Evolutionary conservation across 2,888 invertebrate genomes (phyloP).

Genomic region (Caenorhabditis doughertyi): DNA sequence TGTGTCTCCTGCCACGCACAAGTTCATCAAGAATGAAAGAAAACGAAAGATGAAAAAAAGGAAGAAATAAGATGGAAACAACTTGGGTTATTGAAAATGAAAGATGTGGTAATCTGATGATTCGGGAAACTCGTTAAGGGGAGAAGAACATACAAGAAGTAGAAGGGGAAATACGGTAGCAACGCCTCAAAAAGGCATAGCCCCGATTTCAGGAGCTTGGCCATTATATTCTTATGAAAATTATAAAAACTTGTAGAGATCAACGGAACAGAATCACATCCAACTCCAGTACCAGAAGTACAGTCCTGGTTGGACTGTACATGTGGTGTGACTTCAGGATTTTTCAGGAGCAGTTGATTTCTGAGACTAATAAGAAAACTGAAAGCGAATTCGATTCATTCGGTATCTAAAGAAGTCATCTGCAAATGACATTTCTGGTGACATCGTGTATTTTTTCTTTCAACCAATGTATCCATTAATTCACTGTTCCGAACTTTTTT

Average conservation of each 20-base stretch:
- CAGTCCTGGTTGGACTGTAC: too few relatives aligned
- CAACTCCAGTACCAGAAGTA: too few relatives aligned
- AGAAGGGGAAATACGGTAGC: too few relatives aligned
- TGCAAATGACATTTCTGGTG: slow-evolving; percentile 29
- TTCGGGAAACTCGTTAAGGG: background rate
- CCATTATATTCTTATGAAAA: too few relatives aligned
- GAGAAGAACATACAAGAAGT: background rate
- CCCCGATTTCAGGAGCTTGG: too few relatives aligned
- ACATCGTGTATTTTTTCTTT: background rate
- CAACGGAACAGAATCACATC: too few relatives aligned
- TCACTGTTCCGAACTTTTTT: slow-evolving; percentile 4
- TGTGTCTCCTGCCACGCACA: slow-evolving; percentile 20
- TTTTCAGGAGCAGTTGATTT: too few relatives aligned
- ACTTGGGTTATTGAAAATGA: slow-evolving; percentile 8
- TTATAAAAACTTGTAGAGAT: too few relatives aligned
- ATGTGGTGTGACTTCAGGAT: too few relatives aligned
- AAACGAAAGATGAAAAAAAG: slow-evolving; percentile 23
- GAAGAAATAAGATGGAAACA: slow-evolving; percentile 5
- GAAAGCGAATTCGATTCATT: background rate
- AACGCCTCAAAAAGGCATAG: too few relatives aligned
- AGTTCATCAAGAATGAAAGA: slow-evolving; percentile 59
- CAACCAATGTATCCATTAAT: background rate
- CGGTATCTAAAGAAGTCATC: background rate
- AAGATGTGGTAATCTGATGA: background rate
- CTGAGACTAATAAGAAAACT: background rate